Percentiles rank a stretch among this genome's conserved stretches.
Conservation (phyloP, 2,797 vertebrate genomes). For the Urosaurus nigricauda region DNA sequence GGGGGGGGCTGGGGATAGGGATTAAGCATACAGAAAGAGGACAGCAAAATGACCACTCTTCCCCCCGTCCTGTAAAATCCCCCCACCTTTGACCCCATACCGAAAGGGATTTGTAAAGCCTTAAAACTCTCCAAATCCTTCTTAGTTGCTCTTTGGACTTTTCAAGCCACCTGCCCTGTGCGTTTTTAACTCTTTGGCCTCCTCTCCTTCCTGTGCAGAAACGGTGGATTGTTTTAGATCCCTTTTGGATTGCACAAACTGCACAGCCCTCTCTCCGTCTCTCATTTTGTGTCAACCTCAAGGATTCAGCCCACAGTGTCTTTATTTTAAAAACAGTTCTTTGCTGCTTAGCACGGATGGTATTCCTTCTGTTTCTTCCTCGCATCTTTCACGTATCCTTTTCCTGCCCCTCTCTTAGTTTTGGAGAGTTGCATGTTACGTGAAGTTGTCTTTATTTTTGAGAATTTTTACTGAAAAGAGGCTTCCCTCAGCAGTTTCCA, state of each 20-base stretch:
- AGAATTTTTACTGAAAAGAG: too few species aligned
- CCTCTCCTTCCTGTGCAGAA: not conserved
- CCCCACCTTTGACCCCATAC: not conserved
- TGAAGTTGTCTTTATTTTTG: too few species aligned
- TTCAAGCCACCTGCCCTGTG: not conserved
- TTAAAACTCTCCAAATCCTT: constrained; percentile 11
- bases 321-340: not conserved
- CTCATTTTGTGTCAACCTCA: not conserved
- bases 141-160: constrained; percentile 11
- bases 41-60: not conserved
- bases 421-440: too few species aligned
- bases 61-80: not conserved
- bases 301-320: not conserved
- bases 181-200: constrained; percentile 5
- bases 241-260: not conserved
- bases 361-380: too few species aligned
- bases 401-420: too few species aligned
- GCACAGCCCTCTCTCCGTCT: not conserved
- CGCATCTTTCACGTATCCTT: fast-evolving
- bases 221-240: too few species aligned
- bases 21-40: not conserved
- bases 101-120: too few species aligned
- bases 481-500: too few species aligned
- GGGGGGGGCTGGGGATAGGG: too few species aligned
- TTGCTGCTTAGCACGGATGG: not conserved